Percentiles rank a stretch among this genome's conserved stretches.
These are phyloP conservation scores for Cydia amplana DNA, from an alignment of 1,140 invertebrate genomes.

Conservation along the genomic window DNA sequence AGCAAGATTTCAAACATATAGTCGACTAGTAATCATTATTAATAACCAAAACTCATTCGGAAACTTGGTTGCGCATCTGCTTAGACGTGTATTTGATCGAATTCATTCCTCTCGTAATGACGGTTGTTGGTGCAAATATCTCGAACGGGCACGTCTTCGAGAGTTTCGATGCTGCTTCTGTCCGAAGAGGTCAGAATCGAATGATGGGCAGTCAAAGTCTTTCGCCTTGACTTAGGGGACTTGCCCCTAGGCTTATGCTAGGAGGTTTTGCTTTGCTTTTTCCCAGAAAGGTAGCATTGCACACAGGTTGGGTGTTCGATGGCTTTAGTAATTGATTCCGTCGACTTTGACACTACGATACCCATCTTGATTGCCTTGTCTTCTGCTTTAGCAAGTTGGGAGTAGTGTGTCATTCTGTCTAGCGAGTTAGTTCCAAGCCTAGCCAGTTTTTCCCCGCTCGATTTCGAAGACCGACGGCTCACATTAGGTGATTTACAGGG, in stretches of 20 bases:
- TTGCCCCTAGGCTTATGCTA: conserved; percentile 81
- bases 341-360: conserved; percentile 78
- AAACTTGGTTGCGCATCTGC: background rate
- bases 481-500: conserved; percentile 75
- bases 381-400: conserved; percentile 74
- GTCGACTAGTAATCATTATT: background rate
- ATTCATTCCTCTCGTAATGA: conserved; percentile 54
- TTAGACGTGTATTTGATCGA: conserved; percentile 75
- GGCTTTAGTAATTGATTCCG: conserved; percentile 77
- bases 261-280: conserved; percentile 81
- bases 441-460: conserved; percentile 73
- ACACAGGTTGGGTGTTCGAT: conserved; percentile 84
- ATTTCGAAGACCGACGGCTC: conserved; percentile 70
- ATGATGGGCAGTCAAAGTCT: conserved; percentile 62
- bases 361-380: conserved; percentile 79
- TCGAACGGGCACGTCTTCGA: conserved; percentile 62
- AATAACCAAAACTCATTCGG: background rate
- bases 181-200: conserved; percentile 69
- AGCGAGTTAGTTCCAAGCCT: conserved; percentile 76
- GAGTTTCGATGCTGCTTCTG: conserved; percentile 73
- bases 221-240: conserved; percentile 76
- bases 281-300: conserved; percentile 82
- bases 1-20: background rate
- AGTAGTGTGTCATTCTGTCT: conserved; percentile 76
- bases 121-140: conserved; percentile 53